A percentile compares a stretch with the other conserved stretches of the same genome.
Evolutionary conservation across 2,113 vertebrate species (phyloP).

Genomic region (Anas platyrhynchos): DNA sequence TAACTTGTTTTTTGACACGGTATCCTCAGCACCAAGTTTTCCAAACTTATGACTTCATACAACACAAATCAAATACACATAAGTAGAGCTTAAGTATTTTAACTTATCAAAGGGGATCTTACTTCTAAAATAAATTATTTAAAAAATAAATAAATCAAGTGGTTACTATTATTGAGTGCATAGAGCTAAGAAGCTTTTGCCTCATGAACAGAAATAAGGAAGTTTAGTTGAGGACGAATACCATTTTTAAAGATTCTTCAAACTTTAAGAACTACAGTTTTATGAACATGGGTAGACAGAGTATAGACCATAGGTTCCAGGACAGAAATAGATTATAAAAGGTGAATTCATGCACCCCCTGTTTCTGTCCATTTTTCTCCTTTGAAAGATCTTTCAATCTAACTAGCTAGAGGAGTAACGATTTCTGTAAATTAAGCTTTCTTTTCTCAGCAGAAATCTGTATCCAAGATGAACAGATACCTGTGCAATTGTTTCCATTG

Average conservation of each 20-base stretch:
- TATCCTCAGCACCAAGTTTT: neutral
- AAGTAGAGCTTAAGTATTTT: neutral
- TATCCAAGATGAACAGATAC: neutral
- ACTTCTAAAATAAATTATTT: neutral
- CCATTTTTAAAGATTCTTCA: neutral
- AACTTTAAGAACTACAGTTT: neutral
- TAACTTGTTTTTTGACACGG: neutral
- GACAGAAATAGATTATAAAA: neutral
- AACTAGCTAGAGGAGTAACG: neutral
- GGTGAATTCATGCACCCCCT: neutral
- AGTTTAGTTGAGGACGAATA: neutral
- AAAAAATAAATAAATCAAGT: neutral
- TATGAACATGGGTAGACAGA: neutral
- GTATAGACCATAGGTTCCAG: fast-evolving
- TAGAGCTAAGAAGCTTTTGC: neutral
- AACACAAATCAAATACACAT: neutral
- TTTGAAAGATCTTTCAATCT: neutral
- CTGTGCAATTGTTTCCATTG: neutral
- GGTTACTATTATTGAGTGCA: neutral
- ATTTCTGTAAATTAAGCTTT: neutral
- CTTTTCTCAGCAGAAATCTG: neutral
- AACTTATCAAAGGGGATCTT: neutral
- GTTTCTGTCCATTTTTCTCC: neutral
- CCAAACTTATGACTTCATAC: neutral
- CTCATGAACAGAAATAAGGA: neutral